Percentiles rank a stretch among this genome's conserved stretches.
Conservation (phyloP, 2,888 invertebrate species). For the Lathronympha strigana region DNA sequence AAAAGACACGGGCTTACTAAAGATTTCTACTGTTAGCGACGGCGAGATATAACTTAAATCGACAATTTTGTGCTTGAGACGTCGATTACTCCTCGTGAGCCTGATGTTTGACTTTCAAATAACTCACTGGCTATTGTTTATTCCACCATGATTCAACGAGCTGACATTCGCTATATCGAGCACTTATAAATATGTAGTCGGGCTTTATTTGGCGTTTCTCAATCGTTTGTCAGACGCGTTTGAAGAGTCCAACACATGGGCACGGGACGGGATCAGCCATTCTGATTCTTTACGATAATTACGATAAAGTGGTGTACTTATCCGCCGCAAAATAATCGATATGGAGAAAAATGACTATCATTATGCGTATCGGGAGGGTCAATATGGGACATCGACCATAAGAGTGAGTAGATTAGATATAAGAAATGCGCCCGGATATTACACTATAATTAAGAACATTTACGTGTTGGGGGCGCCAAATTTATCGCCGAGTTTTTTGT, state of each 20-base stretch:
- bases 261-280: conserved; percentile 46
- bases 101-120: conserved; percentile 73
- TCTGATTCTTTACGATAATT: conserved; percentile 45
- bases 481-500: conserved; percentile 83
- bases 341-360: conserved; percentile 61
- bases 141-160: conserved; percentile 59
- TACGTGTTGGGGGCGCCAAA: conserved; percentile 83
- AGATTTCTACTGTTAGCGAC: conserved; percentile 57
- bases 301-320: conserved; percentile 40
- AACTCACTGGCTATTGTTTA: conserved; percentile 65
- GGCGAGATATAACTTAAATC: conserved; percentile 60
- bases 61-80: conserved; percentile 69
- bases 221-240: conserved; percentile 63
- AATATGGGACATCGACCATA: conserved; percentile 64
- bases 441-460: conserved; percentile 82
- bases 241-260: conserved; percentile 55
- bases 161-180: conserved; percentile 63
- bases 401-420: conserved; percentile 78
- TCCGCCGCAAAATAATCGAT: conserved; percentile 57
- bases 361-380: conserved; percentile 53
- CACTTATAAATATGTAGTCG: conserved; percentile 70
- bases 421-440: conserved; percentile 73
- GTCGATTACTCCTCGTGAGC: conserved; percentile 65
- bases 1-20: conserved; percentile 55
- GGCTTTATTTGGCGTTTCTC: conserved; percentile 66